Evolutionary conservation across 2,888 invertebrate genomes (phyloP).

Genomic region (Ametastegia equiseti): DNA sequence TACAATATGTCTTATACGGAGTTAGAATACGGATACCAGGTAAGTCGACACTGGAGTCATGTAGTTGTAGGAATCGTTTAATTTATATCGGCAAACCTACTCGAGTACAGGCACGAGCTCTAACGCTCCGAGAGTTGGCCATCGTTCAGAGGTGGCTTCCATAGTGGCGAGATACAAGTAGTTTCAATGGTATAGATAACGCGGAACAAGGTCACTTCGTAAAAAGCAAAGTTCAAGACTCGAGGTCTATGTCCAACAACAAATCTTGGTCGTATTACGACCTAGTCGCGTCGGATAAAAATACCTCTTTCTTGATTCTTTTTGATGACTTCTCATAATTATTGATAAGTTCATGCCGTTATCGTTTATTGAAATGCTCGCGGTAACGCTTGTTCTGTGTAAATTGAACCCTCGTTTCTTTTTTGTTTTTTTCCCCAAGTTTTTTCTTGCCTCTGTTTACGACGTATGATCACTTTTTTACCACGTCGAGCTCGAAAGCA

Average conservation of each 20-base stretch:
- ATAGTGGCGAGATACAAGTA: neutral
- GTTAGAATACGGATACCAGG: conserved; percentile 95
- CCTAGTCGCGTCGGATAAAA: neutral
- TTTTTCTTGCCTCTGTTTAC: neutral
- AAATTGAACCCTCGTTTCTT: neutral
- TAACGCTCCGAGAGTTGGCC: too few species aligned
- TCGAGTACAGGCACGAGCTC: neutral
- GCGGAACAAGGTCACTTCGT: neutral
- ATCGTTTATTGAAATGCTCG: neutral
- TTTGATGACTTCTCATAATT: neutral
- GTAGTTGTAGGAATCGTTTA: neutral
- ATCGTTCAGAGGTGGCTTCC: neutral
- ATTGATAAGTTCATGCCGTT: neutral
- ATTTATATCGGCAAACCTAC: neutral
- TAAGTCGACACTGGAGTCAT: conserved; percentile 81
- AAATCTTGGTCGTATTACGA: neutral
- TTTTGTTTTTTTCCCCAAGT: neutral
- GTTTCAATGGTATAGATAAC: neutral
- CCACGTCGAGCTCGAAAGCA: neutral
- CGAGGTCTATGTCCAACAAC: neutral
- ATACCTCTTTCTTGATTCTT: neutral
- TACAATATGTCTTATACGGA: conserved; percentile 92
- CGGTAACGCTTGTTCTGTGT: neutral
- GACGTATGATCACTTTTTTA: neutral
- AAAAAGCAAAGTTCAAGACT: conserved; percentile 14